These are phyloP conservation scores for Equus przewalskii DNA, from an alignment of 2,113 vertebrate species.

Conservation along the genomic window DNA sequence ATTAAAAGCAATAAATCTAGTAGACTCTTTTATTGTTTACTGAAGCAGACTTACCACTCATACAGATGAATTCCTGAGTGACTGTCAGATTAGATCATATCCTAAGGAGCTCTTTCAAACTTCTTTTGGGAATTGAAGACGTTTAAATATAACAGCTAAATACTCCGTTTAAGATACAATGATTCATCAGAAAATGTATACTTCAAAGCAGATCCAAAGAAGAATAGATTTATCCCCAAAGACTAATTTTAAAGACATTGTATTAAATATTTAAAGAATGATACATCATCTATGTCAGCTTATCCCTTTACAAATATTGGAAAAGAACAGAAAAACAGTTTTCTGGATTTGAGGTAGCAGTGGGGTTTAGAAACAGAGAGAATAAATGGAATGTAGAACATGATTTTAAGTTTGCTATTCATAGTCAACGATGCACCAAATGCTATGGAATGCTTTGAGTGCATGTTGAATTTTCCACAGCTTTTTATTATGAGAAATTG, in stretches of 20 bases:
- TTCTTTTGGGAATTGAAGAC: conserved; percentile 29
- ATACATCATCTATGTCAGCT: not conserved
- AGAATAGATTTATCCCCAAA: conserved; percentile 37
- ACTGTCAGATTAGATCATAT: conserved; percentile 38
- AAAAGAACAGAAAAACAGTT: not conserved
- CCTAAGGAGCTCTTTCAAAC: not conserved
- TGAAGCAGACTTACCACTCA: not conserved
- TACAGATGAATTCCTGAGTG: conserved; percentile 40
- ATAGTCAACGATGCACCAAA: not conserved
- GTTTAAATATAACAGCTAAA: conserved; percentile 53
- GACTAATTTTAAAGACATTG: conserved; percentile 9
- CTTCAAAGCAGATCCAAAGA: not conserved
- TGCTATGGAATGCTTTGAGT: not conserved
- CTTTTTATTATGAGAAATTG: conserved; percentile 3
- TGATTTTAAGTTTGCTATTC: not conserved
- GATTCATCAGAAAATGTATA: conserved; percentile 23
- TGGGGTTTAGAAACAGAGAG: not conserved
- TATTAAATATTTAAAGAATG: conserved; percentile 36
- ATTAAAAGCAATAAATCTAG: not conserved
- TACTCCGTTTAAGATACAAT: conserved; percentile 25
- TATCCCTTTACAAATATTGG: not conserved
- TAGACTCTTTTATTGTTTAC: conserved; percentile 25
- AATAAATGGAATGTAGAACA: not conserved
- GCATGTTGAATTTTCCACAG: not conserved
- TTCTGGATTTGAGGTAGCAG: not conserved